A percentile compares a stretch with the other conserved stretches of the same genome.
These are phyloP conservation scores for Dromococcyx pavoninus DNA, from an alignment of 2,797 vertebrate species.

Conservation along the genomic window DNA sequence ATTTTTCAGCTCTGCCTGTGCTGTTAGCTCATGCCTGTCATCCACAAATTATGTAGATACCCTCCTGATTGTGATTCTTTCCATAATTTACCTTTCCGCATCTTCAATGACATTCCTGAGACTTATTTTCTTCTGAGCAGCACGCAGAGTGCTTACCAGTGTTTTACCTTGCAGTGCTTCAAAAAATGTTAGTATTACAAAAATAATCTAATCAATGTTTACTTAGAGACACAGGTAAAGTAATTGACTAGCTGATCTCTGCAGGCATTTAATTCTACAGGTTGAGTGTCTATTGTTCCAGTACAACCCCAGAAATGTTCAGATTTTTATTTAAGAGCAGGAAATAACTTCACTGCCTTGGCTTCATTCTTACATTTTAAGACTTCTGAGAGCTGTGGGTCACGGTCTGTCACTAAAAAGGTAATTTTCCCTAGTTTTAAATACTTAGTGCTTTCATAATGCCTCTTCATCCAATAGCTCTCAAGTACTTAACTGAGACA, in stretches of 20 bases:
- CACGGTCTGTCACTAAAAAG: slow-evolving; percentile 51
- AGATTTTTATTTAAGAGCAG: slow-evolving; percentile 5
- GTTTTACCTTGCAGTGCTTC: not conserved
- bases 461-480: slow-evolving; percentile 54
- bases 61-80: not conserved
- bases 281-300: slow-evolving; percentile 35
- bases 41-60: not conserved
- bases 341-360: slow-evolving; percentile 20
- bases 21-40: not conserved
- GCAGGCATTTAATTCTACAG: not conserved
- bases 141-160: not conserved
- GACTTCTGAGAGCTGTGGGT: slow-evolving; percentile 30
- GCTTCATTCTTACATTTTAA: not conserved
- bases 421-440: slow-evolving; percentile 66
- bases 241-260: slow-evolving; percentile 13
- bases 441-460: slow-evolving; percentile 59
- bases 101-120: not conserved
- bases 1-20: not conserved
- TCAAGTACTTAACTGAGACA: slow-evolving; percentile 56
- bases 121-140: not conserved
- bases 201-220: slow-evolving; percentile 2
- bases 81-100: not conserved
- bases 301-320: slow-evolving; percentile 3
- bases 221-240: not conserved
- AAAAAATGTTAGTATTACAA: not conserved